These are phyloP conservation scores for Lissocephala sabroskyi DNA, from an alignment of 2,888 invertebrate genomes.

Conservation along the genomic window DNA sequence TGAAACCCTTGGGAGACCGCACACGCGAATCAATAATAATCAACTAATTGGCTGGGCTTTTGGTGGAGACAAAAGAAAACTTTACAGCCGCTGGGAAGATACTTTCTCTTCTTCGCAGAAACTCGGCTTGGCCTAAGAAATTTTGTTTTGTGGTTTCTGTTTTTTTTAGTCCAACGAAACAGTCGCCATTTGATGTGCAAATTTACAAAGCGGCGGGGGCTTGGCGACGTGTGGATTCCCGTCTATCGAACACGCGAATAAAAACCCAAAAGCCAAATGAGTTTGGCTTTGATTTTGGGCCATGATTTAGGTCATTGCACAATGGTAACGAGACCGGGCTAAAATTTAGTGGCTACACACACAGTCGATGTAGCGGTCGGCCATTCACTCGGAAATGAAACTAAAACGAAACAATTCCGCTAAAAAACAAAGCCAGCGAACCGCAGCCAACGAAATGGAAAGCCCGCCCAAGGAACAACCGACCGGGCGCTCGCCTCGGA, in stretches of 20 bases:
- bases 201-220: conserved; percentile 23
- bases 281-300: conserved; percentile 37
- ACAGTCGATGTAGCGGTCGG: conserved; percentile 19
- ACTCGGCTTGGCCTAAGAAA: neutral
- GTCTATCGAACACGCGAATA: no score
- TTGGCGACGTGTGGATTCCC: no score
- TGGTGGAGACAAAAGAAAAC: conserved; percentile 5
- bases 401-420: no score
- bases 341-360: conserved; percentile 44
- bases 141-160: conserved; percentile 3
- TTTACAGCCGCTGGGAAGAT: conserved; percentile 11
- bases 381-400: no score
- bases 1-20: no score
- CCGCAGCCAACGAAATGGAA: no score
- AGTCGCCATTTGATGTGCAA: conserved; percentile 54
- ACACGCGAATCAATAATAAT: conserved; percentile 17
- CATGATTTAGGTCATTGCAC: conserved; percentile 63
- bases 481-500: no score
- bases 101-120: conserved; percentile 10
- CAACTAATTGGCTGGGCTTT: conserved; percentile 18
- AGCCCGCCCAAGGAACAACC: no score
- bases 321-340: conserved; percentile 54
- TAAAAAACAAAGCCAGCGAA: no score
- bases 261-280: conserved; percentile 19
- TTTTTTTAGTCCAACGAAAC: no score